Base-by-base conservation (phyloP, 2,797 vertebrate genomes). In the Balearica regulorum region DNA sequence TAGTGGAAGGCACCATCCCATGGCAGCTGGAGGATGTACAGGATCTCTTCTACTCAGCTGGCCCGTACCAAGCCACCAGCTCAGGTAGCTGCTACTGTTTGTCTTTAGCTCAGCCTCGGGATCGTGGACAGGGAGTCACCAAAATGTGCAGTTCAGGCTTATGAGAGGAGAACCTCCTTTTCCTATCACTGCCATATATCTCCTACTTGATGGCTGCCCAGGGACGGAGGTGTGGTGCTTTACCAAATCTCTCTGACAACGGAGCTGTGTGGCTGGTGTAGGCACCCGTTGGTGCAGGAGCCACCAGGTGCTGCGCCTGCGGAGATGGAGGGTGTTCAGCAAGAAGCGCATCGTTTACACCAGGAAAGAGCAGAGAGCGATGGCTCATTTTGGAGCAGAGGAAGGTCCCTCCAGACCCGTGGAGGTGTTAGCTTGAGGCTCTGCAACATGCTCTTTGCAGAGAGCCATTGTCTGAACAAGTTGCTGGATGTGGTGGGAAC, bases 221-320 rank as follows among this genome's bases (percentile, higher is more conserved):
- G 19, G 49, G 46, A 37, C 28, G 53, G 48, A 51, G 39, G 20
- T 33, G 9, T 5, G 29, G 16, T 6, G 10, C 17, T 90, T 81
- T 26, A n/a, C 43, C 44, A 57, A 64, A 53, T 41, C 46, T 35
- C 49, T 41, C 46, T 71, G n/a, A 26, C 12, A 15, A 64, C n/a
- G n/a, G 21, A 83, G 46, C 29, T 11, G 1, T 0, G 3, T 0
- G 3, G 18, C 33, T 87, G 26, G 4, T 51, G 39, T 17, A 13
- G 12, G 15, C 8, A n/a, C 3, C 29, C 21, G 5, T 0, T 2
- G 3, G n/a, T 31, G 55, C 10, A 33, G 55, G 39, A 85, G 24
- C 10, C 25, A 58, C 18, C 31, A 48, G 62, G 24, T 1, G 1
- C 48, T n/a, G 54, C 73, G 37, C 62, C 37, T 80, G 58, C 16